Percentiles rank a stretch among this genome's conserved stretches.
Conservation (phyloP, 1,140 invertebrate genomes). For the Pseudomyrmex cubaensis region DNA sequence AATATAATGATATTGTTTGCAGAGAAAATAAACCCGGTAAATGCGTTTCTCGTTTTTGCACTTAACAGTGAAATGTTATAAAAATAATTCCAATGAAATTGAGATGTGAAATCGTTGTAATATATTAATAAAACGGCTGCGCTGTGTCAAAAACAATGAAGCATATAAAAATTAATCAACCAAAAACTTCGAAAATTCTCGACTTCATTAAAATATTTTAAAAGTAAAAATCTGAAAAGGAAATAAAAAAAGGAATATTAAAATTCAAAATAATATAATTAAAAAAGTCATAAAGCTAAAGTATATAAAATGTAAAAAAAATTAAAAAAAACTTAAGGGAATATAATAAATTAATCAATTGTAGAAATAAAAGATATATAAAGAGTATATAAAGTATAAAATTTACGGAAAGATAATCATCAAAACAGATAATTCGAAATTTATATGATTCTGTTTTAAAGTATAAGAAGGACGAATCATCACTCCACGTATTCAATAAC, state of each 20-base stretch:
- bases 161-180: neutral
- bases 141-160: neutral
- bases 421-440: constrained; percentile 1
- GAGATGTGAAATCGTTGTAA: neutral
- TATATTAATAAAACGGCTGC: constrained; percentile 15
- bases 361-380: too few species aligned
- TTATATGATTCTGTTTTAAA: constrained; percentile 1
- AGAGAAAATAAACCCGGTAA: neutral
- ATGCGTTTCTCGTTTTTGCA: neutral
- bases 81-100: constrained; percentile 13
- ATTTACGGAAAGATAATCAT: neutral
- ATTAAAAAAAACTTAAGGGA: too few species aligned
- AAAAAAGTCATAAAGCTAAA: too few species aligned
- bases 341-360: too few species aligned
- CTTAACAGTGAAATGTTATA: constrained; percentile 5
- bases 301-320: too few species aligned
- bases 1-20: constrained; percentile 2
- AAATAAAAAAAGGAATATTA: too few species aligned
- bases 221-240: too few species aligned
- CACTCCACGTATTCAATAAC: neutral
- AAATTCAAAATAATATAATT: too few species aligned
- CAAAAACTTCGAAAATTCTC: too few species aligned
- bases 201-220: too few species aligned
- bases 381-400: too few species aligned
- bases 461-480: neutral